Evolutionary conservation across 2,797 vertebrate species (phyloP).

Genomic region (Chaetophractus vellerosus): DNA sequence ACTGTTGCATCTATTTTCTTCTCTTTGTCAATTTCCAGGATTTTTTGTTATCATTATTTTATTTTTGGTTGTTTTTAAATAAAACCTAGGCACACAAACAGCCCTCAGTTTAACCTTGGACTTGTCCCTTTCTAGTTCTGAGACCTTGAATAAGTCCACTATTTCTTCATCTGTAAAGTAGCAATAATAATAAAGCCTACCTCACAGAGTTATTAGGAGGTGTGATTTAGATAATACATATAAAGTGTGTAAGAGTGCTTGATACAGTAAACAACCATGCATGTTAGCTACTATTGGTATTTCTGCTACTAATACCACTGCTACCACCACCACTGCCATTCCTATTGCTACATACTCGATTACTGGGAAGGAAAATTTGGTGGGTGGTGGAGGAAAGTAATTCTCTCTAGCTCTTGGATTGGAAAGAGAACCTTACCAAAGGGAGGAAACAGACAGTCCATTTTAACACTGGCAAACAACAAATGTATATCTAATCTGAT

Average conservation of each 20-base stretch:
- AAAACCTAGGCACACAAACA: not conserved
- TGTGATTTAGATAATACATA: not conserved
- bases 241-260: not conserved
- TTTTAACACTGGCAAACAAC: not conserved
- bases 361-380: not conserved
- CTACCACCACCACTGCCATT: not conserved
- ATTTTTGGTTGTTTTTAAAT: not conserved
- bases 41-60: not conserved
- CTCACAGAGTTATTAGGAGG: not conserved
- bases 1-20: too few species aligned
- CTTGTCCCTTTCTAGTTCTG: constrained; percentile 23
- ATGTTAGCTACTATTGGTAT: not conserved
- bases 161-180: constrained; percentile 39
- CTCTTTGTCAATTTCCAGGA: not conserved
- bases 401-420: not conserved
- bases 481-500: not conserved
- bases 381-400: not conserved
- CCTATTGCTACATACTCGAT: not conserved
- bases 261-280: not conserved
- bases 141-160: not conserved
- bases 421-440: not conserved
- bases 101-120: not conserved
- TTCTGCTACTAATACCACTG: not conserved
- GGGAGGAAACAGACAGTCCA: not conserved
- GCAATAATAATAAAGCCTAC: not conserved